Percentiles rank a stretch among this genome's conserved stretches.
phyloP scores from a whole-genome alignment of 37 sponge, comb jelly and placozoan species.

The Lycopodina hypogea region DNA sequence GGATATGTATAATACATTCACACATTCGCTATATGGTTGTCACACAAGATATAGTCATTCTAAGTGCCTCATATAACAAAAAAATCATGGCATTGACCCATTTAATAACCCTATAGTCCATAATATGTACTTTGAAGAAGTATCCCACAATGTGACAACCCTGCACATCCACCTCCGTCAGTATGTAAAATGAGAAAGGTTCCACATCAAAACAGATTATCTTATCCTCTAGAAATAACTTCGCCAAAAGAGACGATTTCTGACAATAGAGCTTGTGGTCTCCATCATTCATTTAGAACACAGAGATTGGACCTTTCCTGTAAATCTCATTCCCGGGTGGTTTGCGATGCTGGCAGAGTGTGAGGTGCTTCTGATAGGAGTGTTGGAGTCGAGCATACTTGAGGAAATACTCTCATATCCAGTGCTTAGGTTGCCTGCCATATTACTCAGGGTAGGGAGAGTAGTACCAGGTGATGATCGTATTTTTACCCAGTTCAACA shows the following conservation, averaged over 20 bases:
- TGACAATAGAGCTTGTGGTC: conserved; percentile 95
- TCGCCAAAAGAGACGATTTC: conserved; percentile 90
- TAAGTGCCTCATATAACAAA: no score
- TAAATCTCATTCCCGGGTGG: conserved; percentile 89
- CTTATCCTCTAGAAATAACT: conserved; percentile 97
- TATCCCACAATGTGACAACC: conserved; percentile 96
- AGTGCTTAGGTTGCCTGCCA: conserved; percentile 59
- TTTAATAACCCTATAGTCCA: not conserved
- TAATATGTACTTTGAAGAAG: conserved; percentile 78
- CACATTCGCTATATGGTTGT: no score
- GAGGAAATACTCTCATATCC: conserved; percentile 92
- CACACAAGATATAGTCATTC: no score
- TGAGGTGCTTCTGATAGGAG: conserved; percentile 63
- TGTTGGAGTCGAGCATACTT: conserved; percentile 82
- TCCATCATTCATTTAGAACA: conserved; percentile 76
- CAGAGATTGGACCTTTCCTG: conserved; percentile 74
- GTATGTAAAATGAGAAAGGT: conserved; percentile 91
- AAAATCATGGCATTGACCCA: no score
- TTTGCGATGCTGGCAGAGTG: conserved; percentile 48
- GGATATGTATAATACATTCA: no score
- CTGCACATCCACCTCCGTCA: conserved; percentile 90
- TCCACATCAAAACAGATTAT: conserved; percentile 97
- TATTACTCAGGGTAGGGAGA: conserved; percentile 85
- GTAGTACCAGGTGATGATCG: conserved; percentile 96
- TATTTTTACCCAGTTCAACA: conserved; percentile 87